Percentiles rank a stretch among this genome's conserved stretches.
These are phyloP conservation scores for Mongoloraphidia duomilia DNA, from an alignment of 2,888 invertebrate genomes.

Conservation along the genomic window DNA sequence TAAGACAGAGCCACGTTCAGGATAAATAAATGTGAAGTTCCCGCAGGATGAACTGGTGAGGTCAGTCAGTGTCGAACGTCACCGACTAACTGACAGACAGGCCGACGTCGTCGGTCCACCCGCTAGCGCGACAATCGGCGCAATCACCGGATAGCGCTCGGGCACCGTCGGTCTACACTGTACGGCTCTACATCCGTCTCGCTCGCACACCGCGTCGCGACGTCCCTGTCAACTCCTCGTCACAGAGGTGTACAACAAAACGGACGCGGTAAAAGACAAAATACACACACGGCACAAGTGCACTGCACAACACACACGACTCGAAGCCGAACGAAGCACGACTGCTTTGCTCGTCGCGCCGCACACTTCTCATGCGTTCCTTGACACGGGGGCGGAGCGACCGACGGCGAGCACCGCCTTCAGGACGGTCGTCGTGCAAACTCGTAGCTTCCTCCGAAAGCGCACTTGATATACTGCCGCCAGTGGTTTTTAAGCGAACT, in stretches of 20 bases:
- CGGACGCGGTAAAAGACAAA: not conserved
- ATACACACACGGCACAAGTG: not conserved
- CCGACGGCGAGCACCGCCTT: conserved; percentile 19
- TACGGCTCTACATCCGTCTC: conserved; percentile 9
- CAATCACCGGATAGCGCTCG: conserved; percentile 16
- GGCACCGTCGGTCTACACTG: conserved; percentile 11
- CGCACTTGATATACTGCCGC: not conserved
- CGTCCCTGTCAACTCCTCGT: conserved; percentile 30
- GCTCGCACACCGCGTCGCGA: conserved; percentile 15
- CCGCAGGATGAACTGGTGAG: conserved; percentile 1
- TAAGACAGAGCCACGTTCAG: not conserved
- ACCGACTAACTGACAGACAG: conserved; percentile 32
- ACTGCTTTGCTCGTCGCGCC: conserved; percentile 23
- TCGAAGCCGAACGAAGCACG: conserved; percentile 16
- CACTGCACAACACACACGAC: conserved; percentile 1
- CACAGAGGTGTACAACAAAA: conserved; percentile 14
- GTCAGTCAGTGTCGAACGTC: conserved; percentile 8
- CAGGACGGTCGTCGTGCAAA: conserved; percentile 21
- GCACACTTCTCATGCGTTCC: conserved; percentile 26
- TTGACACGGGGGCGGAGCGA: conserved; percentile 29
- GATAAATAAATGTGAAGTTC: not conserved
- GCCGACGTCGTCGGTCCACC: conserved; percentile 7
- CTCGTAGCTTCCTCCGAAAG: not conserved
- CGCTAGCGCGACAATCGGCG: conserved; percentile 19
- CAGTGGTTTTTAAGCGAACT: not conserved